Base-by-base conservation (phyloP, 1,140 invertebrate genomes). In the Panulirus ornatus region DNA sequence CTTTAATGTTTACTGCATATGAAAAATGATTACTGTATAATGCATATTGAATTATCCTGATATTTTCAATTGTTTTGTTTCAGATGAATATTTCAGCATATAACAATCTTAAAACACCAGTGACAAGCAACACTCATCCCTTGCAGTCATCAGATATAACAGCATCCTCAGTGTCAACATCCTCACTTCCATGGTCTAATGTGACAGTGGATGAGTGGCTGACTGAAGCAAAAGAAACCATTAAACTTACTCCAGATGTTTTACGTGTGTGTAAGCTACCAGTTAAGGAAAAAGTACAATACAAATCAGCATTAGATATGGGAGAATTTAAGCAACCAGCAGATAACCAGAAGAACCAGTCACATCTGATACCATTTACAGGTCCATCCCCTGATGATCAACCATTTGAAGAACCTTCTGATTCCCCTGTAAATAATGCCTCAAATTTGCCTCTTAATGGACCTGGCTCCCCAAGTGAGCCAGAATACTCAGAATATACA, bases 141-240 rank as follows among this genome's bases (percentile, higher is more conserved):
- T 30, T 1, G 27, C 16, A 66, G 6, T 30, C 27, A 3, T 27
- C 6, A 30, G 58, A 66, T 66, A 27, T 8, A 66, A 27, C 22
- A 66, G 30, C 3, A 22, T 8, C 22, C 5, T 66, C 58, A 30
- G 58, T 66, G 5, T 58, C 54, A 5, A 16, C n/a, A 22, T 16
- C 76, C 6, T 40, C 75, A n/a, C 9, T 47, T 2, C 2, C 75
- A 6, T 16, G n/a, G 22, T 47, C 75, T 22, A 36, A 58, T 36
- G 36, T 81, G 44, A 58, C 58, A 36, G 58, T 81, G 27, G 78
- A 81, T 8, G 27, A 81, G 44, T 81, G 78, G 78, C 11, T 81
- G 2, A 9, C 78, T 0, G 38, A 30, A 38, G 9, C 34, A 58
- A 42, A 40, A 30, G 42, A 40, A n/a, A 78, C 2, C 42, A n/a